Percentiles rank a stretch among this genome's conserved stretches.
These are phyloP conservation scores for Procambarus virginalis DNA, from an alignment of 1,140 invertebrate species.

Conservation along the genomic window DNA sequence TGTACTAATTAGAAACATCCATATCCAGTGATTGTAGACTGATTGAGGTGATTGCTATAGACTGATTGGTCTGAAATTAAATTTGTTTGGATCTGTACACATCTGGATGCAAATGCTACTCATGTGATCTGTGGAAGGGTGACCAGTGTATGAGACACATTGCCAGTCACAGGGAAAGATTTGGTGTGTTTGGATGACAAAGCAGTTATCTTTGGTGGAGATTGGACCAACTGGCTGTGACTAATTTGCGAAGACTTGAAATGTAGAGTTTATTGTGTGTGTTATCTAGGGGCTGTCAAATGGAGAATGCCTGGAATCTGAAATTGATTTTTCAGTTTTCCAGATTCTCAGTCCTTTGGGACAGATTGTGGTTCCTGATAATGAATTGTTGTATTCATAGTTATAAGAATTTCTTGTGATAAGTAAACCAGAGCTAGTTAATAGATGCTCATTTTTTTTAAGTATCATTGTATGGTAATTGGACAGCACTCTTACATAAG, in stretches of 20 bases:
- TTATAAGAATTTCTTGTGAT: slow-evolving; percentile 66
- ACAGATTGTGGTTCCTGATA: slow-evolving; percentile 63
- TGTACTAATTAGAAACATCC: slow-evolving; percentile 66
- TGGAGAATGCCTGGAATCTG: slow-evolving; percentile 26
- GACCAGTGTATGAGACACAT: slow-evolving; percentile 53
- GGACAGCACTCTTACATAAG: slow-evolving; percentile 30
- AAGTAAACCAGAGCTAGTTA: slow-evolving; percentile 63
- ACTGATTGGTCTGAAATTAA: slow-evolving; percentile 59
- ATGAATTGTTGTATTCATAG: slow-evolving; percentile 67
- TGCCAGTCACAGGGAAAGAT: slow-evolving; percentile 67
- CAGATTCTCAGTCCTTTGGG: slow-evolving; percentile 34
- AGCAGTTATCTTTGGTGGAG: slow-evolving; percentile 65
- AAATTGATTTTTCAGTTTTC: slow-evolving; percentile 20
- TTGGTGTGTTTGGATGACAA: slow-evolving; percentile 67
- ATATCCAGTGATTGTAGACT: slow-evolving; percentile 60
- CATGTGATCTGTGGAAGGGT: slow-evolving; percentile 32
- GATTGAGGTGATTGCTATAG: slow-evolving; percentile 63
- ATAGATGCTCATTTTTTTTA: slow-evolving; percentile 48
- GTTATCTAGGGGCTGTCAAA: slow-evolving; percentile 61
- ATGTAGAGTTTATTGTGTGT: slow-evolving; percentile 66
- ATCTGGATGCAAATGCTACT: slow-evolving; percentile 59
- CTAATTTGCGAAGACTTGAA: slow-evolving; percentile 63
- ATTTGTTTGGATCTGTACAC: slow-evolving; percentile 61
- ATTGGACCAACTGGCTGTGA: slow-evolving; percentile 67
- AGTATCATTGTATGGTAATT: slow-evolving; percentile 43